Evolutionary conservation across 2,113 vertebrate genomes (phyloP).

Genomic region (Carettochelys insculpta): DNA sequence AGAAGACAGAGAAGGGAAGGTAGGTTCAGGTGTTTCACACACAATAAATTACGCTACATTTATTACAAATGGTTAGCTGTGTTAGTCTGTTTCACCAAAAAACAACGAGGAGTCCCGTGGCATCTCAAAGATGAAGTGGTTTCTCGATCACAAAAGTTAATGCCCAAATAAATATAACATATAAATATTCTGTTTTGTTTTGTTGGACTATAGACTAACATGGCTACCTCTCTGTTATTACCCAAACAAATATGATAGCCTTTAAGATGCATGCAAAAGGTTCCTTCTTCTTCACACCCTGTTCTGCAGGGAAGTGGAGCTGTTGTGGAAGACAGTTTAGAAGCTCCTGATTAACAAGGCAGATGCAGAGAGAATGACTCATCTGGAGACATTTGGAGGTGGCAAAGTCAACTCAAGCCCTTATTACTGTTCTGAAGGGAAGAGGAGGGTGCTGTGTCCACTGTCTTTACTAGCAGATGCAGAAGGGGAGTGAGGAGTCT

Average conservation of each 20-base stretch:
- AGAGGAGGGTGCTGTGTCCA: neutral
- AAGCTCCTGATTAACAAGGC: neutral
- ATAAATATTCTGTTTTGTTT: too few relatives aligned
- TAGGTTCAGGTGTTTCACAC: accelerated
- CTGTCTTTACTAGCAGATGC: neutral
- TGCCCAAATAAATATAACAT: too few relatives aligned
- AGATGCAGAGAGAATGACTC: neutral
- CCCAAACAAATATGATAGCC: too few relatives aligned
- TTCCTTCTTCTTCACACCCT: neutral
- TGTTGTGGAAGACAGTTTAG: neutral
- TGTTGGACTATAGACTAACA: too few relatives aligned
- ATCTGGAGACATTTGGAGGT: neutral
- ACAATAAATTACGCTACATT: neutral
- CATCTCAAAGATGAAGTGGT: too few relatives aligned
- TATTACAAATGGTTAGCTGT: too few relatives aligned
- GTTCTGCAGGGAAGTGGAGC: neutral
- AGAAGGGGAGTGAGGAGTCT: neutral
- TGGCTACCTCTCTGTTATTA: too few relatives aligned
- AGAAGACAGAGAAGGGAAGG: neutral
- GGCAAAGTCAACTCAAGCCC: neutral
- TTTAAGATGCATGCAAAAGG: too few relatives aligned
- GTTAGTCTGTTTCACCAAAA: too few relatives aligned
- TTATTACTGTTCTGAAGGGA: neutral
- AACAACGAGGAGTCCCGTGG: too few relatives aligned
- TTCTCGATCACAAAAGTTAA: too few relatives aligned